Evolutionary conservation across 2,113 vertebrate species (phyloP).

Genomic region (Haplochromis vanheusdeni): DNA sequence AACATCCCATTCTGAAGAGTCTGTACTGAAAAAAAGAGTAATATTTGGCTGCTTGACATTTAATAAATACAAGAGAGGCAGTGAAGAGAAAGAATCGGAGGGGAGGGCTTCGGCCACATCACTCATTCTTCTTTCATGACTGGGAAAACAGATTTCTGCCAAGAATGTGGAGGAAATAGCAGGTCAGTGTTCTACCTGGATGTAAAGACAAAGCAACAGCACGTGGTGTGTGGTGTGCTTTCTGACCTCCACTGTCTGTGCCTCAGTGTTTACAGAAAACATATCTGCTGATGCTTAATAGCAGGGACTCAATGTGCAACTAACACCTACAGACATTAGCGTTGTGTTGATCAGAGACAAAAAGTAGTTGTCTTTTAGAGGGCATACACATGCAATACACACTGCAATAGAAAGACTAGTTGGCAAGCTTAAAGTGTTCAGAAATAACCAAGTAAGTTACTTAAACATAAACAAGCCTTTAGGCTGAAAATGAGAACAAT

Average conservation of each 20-base stretch:
- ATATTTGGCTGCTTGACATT: slow-evolving; percentile 34
- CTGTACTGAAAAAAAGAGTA: background rate
- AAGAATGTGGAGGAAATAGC: background rate
- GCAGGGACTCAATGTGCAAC: background rate
- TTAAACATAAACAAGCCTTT: background rate
- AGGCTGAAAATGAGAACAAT: background rate
- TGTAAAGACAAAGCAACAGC: background rate
- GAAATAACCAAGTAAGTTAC: background rate
- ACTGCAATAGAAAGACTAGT: background rate
- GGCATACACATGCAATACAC: background rate
- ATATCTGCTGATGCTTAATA: background rate
- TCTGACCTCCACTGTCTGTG: background rate
- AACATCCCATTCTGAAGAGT: background rate
- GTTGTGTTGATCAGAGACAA: background rate
- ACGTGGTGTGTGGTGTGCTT: background rate
- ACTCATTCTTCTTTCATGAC: background rate
- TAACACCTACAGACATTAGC: background rate
- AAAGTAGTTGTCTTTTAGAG: background rate
- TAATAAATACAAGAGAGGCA: slow-evolving; percentile 7
- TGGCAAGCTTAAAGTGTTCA: background rate
- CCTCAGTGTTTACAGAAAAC: background rate
- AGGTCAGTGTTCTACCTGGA: background rate
- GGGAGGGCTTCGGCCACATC: background rate
- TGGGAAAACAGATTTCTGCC: background rate
- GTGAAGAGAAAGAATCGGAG: background rate